Conservation (phyloP, 2,113 vertebrate species). For the Xiphias gladius region DNA sequence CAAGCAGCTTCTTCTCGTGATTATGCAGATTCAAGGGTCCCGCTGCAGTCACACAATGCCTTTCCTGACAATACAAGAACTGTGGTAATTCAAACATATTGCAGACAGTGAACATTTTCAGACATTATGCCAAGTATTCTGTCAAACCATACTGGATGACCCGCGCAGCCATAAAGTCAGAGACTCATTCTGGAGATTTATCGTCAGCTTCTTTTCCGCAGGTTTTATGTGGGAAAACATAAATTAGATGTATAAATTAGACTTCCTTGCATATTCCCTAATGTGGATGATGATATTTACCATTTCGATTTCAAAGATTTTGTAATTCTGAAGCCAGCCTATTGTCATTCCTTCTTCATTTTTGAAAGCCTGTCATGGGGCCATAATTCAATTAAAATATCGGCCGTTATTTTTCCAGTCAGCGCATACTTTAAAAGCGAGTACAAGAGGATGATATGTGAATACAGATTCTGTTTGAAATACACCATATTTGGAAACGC, state of each 20-base stretch:
- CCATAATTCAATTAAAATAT: conserved; percentile 55
- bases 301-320: too few species aligned
- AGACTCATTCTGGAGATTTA: conserved; percentile 70
- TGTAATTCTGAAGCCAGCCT: conserved; percentile 23
- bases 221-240: conserved; percentile 71
- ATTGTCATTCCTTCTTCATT: conserved; percentile 19
- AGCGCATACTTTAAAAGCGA: background rate
- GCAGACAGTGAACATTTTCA: conserved; percentile 62
- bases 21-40: conserved; percentile 73
- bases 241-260: conserved; percentile 62
- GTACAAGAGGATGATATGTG: conserved; percentile 16
- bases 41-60: conserved; percentile 45
- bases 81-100: conserved; percentile 74
- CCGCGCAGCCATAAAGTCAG: conserved; percentile 62
- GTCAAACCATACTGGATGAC: conserved; percentile 51
- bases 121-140: conserved; percentile 64
- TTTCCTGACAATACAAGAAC: conserved; percentile 61
- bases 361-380: conserved; percentile 54
- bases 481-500: conserved; percentile 21
- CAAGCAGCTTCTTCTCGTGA: conserved; percentile 47
- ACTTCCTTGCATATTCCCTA: conserved; percentile 43
- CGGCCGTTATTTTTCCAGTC: conserved; percentile 30
- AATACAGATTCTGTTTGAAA: conserved; percentile 40
- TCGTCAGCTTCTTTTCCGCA: conserved; percentile 34
- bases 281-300: conserved; percentile 64